Evolutionary conservation across 2,797 vertebrate species (phyloP), one percentile per base, ranked within the genome.

Genomic region (Acomys russatus): DNA sequence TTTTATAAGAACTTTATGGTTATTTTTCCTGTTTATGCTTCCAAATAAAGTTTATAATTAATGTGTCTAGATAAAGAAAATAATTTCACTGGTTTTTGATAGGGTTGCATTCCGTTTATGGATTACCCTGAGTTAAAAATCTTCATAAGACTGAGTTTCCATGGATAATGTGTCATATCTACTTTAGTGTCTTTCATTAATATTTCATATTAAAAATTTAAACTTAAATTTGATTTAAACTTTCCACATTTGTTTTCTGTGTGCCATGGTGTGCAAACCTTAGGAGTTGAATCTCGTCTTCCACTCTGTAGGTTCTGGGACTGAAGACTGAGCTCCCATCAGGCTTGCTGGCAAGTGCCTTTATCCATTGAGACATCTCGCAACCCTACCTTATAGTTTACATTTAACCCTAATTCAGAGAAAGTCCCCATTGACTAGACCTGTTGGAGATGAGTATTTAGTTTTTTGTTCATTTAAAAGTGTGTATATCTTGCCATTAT

Each of bases 401-500:
- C 70, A 77, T 54, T 90, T 91, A 71, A n/a, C 9, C 51, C 85
- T 14, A 82, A 8, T 73, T 94, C 15, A 93, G 63, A 94, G 56
- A 92, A 35, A 14, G 20, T 59, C 30, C 61, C 86, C 79, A 22
- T 63, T 76, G 35, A 1, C 14, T 30, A 90, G 10, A 4, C 30
- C 66, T 92, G 10, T 35, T 95, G 68, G 6, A 73, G 5, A 91
- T 91, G 74, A 56, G 15, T 61, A 9, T 56, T 49, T 86, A 35
- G 18, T 3, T 51, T 59, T 93, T 83, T 94, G 23, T 83, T 63
- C 66, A 63, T 78, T 64, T 95, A 64, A 94, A 92, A 92, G 78
- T 79, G 25, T 73, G 51, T 73, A 51, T 88, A 78, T 54, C 91
- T 94, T 91, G 49, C 30, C 22, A 83, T 92, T 35, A 38, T 28